Evolutionary conservation across 2,797 vertebrate species (phyloP).

Genomic region (Chanos chanos): DNA sequence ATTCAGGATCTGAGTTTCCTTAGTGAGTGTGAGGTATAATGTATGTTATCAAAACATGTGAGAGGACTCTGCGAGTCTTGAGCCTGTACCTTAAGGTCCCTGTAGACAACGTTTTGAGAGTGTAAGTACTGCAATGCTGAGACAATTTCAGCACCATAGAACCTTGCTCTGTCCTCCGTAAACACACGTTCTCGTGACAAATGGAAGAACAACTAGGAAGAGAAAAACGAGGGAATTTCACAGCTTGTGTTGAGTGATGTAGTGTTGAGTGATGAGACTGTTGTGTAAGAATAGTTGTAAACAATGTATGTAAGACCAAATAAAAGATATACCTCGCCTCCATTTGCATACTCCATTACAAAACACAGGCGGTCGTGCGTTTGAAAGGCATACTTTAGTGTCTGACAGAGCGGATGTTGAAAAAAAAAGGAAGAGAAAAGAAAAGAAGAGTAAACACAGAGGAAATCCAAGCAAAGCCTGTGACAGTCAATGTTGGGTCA

Average conservation of each 20-base stretch:
- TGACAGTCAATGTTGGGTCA: not conserved
- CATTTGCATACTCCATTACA: constrained; percentile 96
- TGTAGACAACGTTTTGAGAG: constrained; percentile 90
- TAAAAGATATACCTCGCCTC: constrained; percentile 79
- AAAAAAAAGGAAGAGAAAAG: too few relatives aligned
- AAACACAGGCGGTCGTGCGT: constrained; percentile 93
- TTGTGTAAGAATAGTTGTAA: too few relatives aligned
- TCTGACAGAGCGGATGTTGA: too few relatives aligned
- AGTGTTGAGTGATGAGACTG: not conserved
- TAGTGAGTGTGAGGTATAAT: too few relatives aligned
- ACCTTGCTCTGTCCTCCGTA: constrained; percentile 87
- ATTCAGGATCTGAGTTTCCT: too few relatives aligned
- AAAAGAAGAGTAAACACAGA: not conserved
- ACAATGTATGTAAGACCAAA: not conserved
- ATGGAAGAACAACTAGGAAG: constrained; percentile 85
- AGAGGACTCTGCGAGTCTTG: too few relatives aligned
- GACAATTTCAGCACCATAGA: constrained; percentile 93
- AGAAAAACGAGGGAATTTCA: not conserved
- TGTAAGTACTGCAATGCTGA: constrained; percentile 93
- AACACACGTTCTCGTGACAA: constrained; percentile 91
- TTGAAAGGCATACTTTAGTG: constrained; percentile 95
- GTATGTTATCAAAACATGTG: too few relatives aligned
- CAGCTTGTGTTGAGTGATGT: constrained; percentile 2
- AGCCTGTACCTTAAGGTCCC: constrained; percentile 92
- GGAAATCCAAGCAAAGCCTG: not conserved